A percentile compares a stretch with the other conserved stretches of the same genome.
phyloP scores from a whole-genome alignment of 2,888 invertebrate species.

The Buathra laborator region DNA sequence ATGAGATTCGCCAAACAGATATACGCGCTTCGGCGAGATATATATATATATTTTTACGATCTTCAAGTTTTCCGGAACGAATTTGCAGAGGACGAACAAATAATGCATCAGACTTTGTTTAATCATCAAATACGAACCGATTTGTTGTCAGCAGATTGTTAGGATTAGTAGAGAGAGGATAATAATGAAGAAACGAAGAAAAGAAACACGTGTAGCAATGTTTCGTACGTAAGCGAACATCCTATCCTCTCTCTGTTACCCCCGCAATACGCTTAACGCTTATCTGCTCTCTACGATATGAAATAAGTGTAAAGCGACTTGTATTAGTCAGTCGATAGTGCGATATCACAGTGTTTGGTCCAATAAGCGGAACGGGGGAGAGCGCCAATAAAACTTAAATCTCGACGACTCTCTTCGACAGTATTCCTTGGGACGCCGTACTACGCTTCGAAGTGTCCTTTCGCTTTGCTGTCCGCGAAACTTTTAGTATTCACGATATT shows the following conservation, averaged over 20 bases:
- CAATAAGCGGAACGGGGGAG: conserved; percentile 5
- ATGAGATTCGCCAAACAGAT: not conserved
- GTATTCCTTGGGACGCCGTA: conserved; percentile 47
- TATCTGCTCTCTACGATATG: conserved; percentile 56
- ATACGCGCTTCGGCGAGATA: not conserved
- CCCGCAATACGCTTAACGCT: conserved; percentile 24
- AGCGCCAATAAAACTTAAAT: conserved; percentile 51
- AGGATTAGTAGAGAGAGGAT: not conserved
- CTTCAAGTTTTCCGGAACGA: not conserved
- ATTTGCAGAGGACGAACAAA: not conserved
- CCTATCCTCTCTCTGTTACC: conserved; percentile 25
- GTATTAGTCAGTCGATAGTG: conserved; percentile 56
- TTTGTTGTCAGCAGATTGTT: not conserved
- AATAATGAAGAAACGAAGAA: not conserved
- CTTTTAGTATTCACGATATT: conserved; percentile 4
- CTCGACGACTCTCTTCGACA: conserved; percentile 31
- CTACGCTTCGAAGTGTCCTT: conserved; percentile 8
- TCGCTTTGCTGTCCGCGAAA: not conserved
- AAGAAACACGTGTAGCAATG: not conserved
- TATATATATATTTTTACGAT: not conserved
- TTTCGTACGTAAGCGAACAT: not conserved
- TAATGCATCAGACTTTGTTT: not conserved
- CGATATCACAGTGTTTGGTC: conserved; percentile 43
- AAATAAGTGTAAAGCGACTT: conserved; percentile 33
- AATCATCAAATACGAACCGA: not conserved